Conservation (phyloP, 2,888 invertebrate genomes). For the Miltochrista miniata region DNA sequence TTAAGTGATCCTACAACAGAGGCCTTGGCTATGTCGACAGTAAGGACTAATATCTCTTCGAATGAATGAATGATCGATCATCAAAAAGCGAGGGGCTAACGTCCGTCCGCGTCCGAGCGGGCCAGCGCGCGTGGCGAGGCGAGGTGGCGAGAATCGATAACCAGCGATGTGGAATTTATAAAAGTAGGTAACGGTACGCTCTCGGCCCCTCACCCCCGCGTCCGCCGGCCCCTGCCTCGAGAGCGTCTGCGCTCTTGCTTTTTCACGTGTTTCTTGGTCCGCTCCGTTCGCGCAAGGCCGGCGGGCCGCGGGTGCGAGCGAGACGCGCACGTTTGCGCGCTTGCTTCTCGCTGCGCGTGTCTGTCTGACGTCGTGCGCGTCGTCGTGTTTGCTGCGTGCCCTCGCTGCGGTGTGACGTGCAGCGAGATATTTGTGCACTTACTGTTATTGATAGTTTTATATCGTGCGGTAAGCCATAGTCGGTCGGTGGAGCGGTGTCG, state of each 20-base stretch:
- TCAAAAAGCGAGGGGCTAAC: background rate
- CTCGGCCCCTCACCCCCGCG: constrained; percentile 13
- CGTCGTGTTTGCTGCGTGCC: constrained; percentile 57
- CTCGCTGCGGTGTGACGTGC: constrained; percentile 54
- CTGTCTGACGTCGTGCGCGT: constrained; percentile 73
- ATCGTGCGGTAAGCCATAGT: background rate
- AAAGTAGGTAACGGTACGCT: constrained; percentile 27
- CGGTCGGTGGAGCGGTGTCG: too few species aligned
- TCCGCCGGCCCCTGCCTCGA: constrained; percentile 18
- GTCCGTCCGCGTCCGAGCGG: background rate
- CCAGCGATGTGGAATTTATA: constrained; percentile 54
- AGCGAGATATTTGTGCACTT: constrained; percentile 18
- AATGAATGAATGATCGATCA: background rate
- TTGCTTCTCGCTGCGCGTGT: constrained; percentile 72
- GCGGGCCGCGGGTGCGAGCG: constrained; percentile 43
- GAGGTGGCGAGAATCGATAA: constrained; percentile 52
- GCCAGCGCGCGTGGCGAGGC: background rate
- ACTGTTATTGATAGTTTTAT: background rate
- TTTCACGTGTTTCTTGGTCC: constrained; percentile 54
- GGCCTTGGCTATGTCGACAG: too few species aligned
- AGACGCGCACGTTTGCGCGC: constrained; percentile 52
- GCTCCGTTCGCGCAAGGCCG: constrained; percentile 36
- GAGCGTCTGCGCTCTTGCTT: constrained; percentile 77
- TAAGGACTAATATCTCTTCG: too few species aligned
- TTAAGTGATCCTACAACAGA: too few species aligned